Evolutionary conservation across 92 coral and sea anemone species (phyloP).

Genomic region (Montipora capitata): DNA sequence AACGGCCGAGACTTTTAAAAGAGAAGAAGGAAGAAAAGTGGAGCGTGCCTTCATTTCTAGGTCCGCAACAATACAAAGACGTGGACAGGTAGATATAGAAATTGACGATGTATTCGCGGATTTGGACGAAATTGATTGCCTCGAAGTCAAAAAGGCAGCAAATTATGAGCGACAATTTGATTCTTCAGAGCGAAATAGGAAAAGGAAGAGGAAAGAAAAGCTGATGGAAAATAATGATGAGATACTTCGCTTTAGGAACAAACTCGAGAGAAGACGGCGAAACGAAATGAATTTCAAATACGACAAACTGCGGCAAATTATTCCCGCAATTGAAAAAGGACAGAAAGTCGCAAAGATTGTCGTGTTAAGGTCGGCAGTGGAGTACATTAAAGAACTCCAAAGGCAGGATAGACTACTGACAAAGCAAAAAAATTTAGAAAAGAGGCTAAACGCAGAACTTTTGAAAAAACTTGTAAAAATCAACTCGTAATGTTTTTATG

Average conservation of each 20-base stretch:
- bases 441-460: conserved; percentile 45
- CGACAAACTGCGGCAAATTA: conserved; percentile 26
- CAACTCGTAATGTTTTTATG: neutral
- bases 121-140: neutral
- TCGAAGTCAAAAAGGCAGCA: neutral
- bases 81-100: neutral
- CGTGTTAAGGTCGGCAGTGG: conserved; percentile 49
- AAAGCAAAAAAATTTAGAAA: conserved; percentile 41
- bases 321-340: conserved; percentile 59
- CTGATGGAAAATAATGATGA: neutral
- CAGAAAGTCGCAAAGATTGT: conserved; percentile 59
- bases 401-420: conserved; percentile 36
- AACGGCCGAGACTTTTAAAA: neutral
- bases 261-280: conserved; percentile 62
- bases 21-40: neutral
- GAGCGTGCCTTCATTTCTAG: neutral
- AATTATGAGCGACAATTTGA: neutral
- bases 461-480: conserved; percentile 42
- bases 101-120: conserved; percentile 6
- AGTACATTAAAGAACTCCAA: conserved; percentile 52
- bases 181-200: neutral
- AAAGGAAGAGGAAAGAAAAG: too few relatives aligned
- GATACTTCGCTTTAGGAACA: conserved; percentile 44
- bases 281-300: conserved; percentile 63
- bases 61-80: neutral